A percentile compares a stretch with the other conserved stretches of the same genome.
These are phyloP conservation scores for Syrrhaptes paradoxus DNA, from an alignment of 2,113 vertebrate species.

Conservation along the genomic window DNA sequence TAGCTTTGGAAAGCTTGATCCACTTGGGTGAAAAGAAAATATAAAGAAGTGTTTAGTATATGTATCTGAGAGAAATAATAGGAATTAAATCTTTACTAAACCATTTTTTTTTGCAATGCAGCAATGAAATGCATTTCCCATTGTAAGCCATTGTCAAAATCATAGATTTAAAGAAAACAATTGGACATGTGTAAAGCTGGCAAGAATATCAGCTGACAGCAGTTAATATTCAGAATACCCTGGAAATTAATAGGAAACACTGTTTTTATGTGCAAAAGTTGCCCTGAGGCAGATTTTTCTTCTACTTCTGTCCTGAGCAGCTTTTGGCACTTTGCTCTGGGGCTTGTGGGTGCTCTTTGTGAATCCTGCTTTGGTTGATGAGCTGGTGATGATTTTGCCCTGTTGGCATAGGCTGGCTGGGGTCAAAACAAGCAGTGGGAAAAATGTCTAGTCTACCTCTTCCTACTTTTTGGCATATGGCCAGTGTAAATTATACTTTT, in stretches of 20 bases:
- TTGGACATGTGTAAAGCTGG: not conserved
- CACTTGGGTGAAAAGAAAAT: not conserved
- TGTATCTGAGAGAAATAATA: not conserved
- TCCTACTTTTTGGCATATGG: not conserved
- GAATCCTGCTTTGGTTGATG: not conserved
- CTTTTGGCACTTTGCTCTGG: not conserved
- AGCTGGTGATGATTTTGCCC: not conserved
- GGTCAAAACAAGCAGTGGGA: not conserved
- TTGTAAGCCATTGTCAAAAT: not conserved
- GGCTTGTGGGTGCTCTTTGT: not conserved
- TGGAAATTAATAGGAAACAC: not conserved
- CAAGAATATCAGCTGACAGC: not conserved
- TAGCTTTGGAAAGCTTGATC: not conserved
- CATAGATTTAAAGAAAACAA: not conserved
- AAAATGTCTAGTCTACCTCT: not conserved
- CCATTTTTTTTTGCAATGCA: not conserved
- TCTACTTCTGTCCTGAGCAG: not conserved
- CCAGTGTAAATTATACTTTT: slow-evolving; percentile 19
- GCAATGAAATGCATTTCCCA: not conserved
- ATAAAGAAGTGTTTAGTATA: fast-evolving
- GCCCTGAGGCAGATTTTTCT: not conserved
- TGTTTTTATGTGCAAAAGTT: not conserved
- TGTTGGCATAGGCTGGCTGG: not conserved
- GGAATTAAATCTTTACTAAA: not conserved
- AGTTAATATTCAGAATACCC: not conserved